A percentile compares a stretch with the other conserved stretches of the same genome.
phyloP scores from a whole-genome alignment of 2,888 invertebrate genomes.

The Andricus curvator region DNA sequence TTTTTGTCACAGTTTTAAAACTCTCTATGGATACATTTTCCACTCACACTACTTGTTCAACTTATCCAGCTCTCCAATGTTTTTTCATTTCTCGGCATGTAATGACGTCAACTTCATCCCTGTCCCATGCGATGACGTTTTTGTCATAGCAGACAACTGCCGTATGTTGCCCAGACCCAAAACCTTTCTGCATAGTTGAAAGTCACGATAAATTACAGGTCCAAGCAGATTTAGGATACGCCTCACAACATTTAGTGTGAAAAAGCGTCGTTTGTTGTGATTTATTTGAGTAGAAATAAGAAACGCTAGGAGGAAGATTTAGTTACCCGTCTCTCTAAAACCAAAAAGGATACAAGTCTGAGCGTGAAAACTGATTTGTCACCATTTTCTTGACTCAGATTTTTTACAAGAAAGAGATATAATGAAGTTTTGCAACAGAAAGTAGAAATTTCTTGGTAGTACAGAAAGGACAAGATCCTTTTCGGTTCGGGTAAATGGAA shows the following conservation, averaged over 20 bases:
- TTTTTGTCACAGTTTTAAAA: conserved; percentile 2
- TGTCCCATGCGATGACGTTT: conserved; percentile 17
- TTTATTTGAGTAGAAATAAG: conserved; percentile 11
- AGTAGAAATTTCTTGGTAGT: too few species aligned
- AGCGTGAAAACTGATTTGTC: conserved; percentile 25
- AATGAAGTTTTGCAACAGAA: too few species aligned
- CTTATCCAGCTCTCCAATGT: not conserved
- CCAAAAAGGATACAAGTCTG: not conserved
- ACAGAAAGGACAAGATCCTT: too few species aligned
- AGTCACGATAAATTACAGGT: conserved; percentile 27
- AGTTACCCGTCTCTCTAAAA: not conserved
- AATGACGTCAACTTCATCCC: conserved; percentile 29
- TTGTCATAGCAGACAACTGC: conserved; percentile 2
- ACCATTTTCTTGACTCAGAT: not conserved
- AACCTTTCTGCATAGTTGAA: conserved; percentile 23
- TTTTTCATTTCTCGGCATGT: not conserved
- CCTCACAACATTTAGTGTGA: conserved; percentile 24
- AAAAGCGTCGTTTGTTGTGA: conserved; percentile 32
- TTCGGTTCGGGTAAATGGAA: too few species aligned
- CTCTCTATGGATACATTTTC: conserved; percentile 15
- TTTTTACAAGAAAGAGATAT: not conserved
- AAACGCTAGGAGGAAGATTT: not conserved
- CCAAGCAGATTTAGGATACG: conserved; percentile 25
- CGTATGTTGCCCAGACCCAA: not conserved
- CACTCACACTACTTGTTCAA: conserved; percentile 5